Evolutionary conservation across 1,140 invertebrate species (phyloP), one percentile per base, ranked within the genome.

Genomic region (Drosophila insularis): DNA sequence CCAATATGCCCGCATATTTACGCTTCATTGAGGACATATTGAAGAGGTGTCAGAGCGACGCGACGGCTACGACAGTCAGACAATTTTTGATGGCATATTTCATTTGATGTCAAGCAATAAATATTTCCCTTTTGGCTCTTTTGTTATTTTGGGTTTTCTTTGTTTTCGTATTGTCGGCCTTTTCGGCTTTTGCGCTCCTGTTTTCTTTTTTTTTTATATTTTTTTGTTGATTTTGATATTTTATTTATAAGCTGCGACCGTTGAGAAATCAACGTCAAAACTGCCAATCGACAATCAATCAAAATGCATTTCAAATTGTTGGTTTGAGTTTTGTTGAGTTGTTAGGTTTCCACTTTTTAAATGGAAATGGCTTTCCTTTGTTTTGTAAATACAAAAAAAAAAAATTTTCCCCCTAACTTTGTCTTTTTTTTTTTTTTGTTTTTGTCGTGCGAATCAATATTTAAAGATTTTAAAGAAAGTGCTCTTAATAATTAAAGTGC

Each of bases 211-310:
- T 50, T 19, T 8, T 50, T 21, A 21, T 50, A n/a, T 50, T 21
- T 37, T 14, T 50, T 64, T 72, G 62, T 62, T 68, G 63, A 40
- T 75, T 50, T 63, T 73, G 73, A 78, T 87, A 72, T 76, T 79
- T 85, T 86, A 87, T 86, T 87, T 87, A 86, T 85, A 80, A 85
- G 70, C 74, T 50, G 67, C 67, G 58, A 46, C 60, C 62, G 74
- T 35, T 61, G 75, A 87, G 69, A 87, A 76, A 74, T 76, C 71
- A 68, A 79, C 58, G 69, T 82, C 78, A 81, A 68, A 87, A 55
- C 75, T 87, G 82, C 74, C 82, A 86, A 78, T 86, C 79, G 79
- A 55, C 80, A 86, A 86, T 87, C 82, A 86, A 86, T 86, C 82
- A 76, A 74, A 79, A 71, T 68, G 63, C 75, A 79, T 87, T 82